Percentiles rank a stretch among this genome's conserved stretches.
Conservation (phyloP, 1,140 invertebrate species). For the Centruroides vittatus region DNA sequence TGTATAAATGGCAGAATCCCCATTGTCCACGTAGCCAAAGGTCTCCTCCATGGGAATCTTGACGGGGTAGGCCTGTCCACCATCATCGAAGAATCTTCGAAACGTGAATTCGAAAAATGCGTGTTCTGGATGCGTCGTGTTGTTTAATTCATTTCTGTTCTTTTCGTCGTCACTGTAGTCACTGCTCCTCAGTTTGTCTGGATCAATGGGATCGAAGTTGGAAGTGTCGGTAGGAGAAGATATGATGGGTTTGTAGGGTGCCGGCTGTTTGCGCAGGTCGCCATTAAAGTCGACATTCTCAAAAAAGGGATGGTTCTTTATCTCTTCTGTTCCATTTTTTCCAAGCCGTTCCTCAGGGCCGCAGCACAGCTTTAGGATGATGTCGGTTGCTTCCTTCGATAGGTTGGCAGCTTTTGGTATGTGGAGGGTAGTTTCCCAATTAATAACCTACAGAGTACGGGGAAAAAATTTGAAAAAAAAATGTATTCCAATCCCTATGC, state of each 20-base stretch:
- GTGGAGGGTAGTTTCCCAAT: conserved; percentile 84
- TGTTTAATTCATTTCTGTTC: conserved; percentile 53
- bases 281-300: conserved; percentile 62
- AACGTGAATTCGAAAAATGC: conserved; percentile 99
- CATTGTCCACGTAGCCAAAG: conserved; percentile 51
- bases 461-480: not conserved
- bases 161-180: conserved; percentile 47
- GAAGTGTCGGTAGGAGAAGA: conserved; percentile 91
- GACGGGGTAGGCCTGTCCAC: conserved; percentile 42
- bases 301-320: conserved; percentile 89
- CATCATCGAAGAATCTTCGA: conserved; percentile 89
- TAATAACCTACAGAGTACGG: conserved; percentile 59
- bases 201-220: conserved; percentile 88
- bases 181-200: conserved; percentile 65
- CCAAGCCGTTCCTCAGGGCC: conserved; percentile 75
- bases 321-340: conserved; percentile 73
- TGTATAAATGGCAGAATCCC: no score
- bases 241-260: conserved; percentile 85
- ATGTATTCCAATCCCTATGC: not conserved
- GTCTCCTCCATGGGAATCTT: conserved; percentile 68
- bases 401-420: conserved; percentile 77
- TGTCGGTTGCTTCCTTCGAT: conserved; percentile 67
- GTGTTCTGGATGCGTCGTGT: conserved; percentile 62
- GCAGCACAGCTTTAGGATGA: conserved; percentile 82
- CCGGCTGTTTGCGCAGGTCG: conserved; percentile 66